phyloP scores from a whole-genome alignment of 2,888 invertebrate species.

The Agonopterix subpropinquella region DNA sequence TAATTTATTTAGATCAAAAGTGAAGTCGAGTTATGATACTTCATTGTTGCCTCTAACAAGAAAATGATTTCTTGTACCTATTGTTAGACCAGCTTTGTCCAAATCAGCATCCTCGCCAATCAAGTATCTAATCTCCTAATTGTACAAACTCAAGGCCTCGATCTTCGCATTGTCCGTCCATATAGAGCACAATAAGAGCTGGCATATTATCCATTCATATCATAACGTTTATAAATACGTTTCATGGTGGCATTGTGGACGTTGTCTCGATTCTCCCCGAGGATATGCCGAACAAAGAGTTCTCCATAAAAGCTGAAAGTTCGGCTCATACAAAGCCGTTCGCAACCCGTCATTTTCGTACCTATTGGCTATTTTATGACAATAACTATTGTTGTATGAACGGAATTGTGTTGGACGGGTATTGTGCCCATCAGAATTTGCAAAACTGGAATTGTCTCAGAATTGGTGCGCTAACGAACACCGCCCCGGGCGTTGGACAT shows the following conservation, averaged over 20 bases:
- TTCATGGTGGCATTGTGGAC: constrained; percentile 63
- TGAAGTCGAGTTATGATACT: no score
- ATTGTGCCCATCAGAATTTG: constrained; percentile 60
- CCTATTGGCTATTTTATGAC: constrained; percentile 74
- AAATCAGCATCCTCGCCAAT: constrained; percentile 29
- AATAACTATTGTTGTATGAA: constrained; percentile 60
- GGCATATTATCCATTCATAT: constrained; percentile 71
- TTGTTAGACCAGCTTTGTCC: neutral
- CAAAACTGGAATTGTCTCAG: constrained; percentile 71
- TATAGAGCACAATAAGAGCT: constrained; percentile 44
- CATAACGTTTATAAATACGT: constrained; percentile 70
- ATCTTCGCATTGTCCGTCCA: constrained; percentile 31
- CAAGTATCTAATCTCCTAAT: constrained; percentile 54
- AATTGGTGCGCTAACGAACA: constrained; percentile 53
- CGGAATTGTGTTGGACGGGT: constrained; percentile 46
- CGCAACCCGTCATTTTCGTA: constrained; percentile 73
- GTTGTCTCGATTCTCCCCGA: constrained; percentile 61
- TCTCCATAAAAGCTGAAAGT: constrained; percentile 61
- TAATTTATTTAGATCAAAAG: no score
- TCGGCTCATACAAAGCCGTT: constrained; percentile 52
- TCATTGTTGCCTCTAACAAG: neutral
- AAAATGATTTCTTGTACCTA: neutral
- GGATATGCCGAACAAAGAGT: constrained; percentile 66
- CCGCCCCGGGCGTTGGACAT: constrained; percentile 32
- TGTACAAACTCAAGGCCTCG: constrained; percentile 58